Evolutionary conservation across 2,797 vertebrate species (phyloP).

Genomic region (Crypturellus tataupa): DNA sequence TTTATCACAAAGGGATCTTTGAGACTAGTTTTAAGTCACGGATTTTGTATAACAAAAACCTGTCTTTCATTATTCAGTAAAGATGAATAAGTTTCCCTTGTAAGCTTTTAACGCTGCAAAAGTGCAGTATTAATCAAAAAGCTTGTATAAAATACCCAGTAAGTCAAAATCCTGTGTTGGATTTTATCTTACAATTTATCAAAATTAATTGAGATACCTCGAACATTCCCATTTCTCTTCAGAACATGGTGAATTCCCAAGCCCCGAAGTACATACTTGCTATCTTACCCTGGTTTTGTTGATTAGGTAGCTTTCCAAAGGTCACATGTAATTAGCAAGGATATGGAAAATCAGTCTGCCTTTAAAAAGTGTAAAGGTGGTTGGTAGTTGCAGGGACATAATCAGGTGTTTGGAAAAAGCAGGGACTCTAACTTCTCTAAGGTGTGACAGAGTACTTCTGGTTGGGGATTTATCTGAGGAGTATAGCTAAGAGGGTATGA

Average conservation of each 20-base stretch:
- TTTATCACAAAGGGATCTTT: not conserved
- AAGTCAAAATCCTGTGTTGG: not conserved
- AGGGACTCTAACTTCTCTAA: not conserved
- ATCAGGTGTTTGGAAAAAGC: not conserved
- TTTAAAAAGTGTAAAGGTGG: slow-evolving; percentile 28
- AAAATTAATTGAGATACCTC: not conserved
- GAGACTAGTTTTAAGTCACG: not conserved
- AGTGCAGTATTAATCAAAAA: not conserved
- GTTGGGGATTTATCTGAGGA: not conserved
- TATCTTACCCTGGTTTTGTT: not conserved
- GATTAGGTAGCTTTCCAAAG: not conserved
- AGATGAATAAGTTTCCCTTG: not conserved
- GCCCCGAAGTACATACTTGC: not conserved
- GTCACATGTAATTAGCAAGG: not conserved
- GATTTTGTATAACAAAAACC: not conserved
- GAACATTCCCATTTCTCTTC: slow-evolving; percentile 3
- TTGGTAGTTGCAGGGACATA: not conserved
- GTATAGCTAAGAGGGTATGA: not conserved
- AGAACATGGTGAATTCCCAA: not conserved
- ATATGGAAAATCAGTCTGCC: not conserved
- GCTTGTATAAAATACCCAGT: not conserved
- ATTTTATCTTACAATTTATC: not conserved
- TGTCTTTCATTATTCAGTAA: not conserved
- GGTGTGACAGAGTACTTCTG: not conserved
- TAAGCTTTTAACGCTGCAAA: not conserved